Conservation (phyloP, 2,797 vertebrate species). For the Crenuchus spilurus region DNA sequence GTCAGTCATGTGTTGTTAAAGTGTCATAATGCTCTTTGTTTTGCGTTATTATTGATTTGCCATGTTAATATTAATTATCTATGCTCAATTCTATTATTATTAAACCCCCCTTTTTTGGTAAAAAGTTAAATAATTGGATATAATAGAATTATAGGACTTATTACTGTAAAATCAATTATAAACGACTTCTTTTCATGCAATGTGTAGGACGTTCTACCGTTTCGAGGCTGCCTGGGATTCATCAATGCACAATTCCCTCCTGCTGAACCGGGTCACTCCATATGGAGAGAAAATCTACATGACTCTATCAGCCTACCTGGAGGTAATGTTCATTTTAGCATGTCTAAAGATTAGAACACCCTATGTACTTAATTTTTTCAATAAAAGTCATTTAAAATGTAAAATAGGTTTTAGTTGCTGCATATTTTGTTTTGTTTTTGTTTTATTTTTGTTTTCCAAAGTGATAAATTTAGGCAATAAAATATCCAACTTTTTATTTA, state of each 20-base stretch:
- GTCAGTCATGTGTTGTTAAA: not conserved
- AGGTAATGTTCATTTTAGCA: conserved; percentile 75
- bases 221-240: conserved; percentile 97
- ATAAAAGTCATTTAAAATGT: too few species aligned
- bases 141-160: not conserved
- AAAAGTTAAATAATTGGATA: not conserved
- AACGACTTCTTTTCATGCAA: not conserved
- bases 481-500: too few species aligned
- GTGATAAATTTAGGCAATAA: not conserved
- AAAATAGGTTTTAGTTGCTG: too few species aligned
- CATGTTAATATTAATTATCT: conserved; percentile 18
- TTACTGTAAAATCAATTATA: too few species aligned
- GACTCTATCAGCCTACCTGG: conserved; percentile 95
- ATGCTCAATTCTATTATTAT: conserved; percentile 4
- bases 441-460: too few species aligned
- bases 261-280: conserved; percentile 94
- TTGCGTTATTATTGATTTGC: conserved; percentile 25
- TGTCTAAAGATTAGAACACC: too few species aligned
- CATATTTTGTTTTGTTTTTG: too few species aligned
- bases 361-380: too few species aligned
- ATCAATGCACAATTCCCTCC: conserved; percentile 97
- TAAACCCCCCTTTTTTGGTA: not conserved
- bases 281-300: conserved; percentile 98
- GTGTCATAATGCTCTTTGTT: conserved; percentile 8
- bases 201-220: conserved; percentile 89